Base-by-base conservation (phyloP, 2,888 invertebrate species). In the Apocheima hispidaria region DNA sequence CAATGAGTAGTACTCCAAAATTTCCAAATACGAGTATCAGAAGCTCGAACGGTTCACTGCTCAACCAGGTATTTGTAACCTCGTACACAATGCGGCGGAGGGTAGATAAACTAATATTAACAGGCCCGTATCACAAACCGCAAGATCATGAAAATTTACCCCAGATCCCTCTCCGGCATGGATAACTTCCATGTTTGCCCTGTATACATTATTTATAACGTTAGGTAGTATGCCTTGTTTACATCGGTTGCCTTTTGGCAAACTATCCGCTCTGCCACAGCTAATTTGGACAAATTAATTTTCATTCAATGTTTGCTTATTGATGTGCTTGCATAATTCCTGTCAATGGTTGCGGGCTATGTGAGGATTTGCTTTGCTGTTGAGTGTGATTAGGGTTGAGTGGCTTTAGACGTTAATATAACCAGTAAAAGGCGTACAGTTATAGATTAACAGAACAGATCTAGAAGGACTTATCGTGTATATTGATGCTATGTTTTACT, bases 111-210 rank as follows among this genome's bases (percentile, higher is more conserved):
- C 89, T 89, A 90, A 90, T 90, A 89, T 89, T 87, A 90, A 86
- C 87, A 83, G 80, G 87, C 84, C 83, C 81, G 85, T 85, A 88
- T 87, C 84, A 81, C 78, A 82, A 86, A 90, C 91, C 92, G 88
- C 92, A 92, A 83, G 85, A 90, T 91, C 90, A 89, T 88, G 91
- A 90, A 91, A 92, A 90, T 86, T 87, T 87, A 83, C 82, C 83
- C 71, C 77, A 79, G 83, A 87, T 84, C 88, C 87, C 88, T 86
- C 84, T 83, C 79, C 81, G 79, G 82, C 76, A 81, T 82, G 86
- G 84, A 86, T 88, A 88, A 87, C 88, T 88, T 87, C 83, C 80
- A 86, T 87, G 87, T 89, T 88, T 87, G 83, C 79, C 82, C 81
- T 82, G 81, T 81, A 86, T 91, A 86, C 86, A 91, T 91, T 90